Base-by-base conservation (phyloP, 2,888 invertebrate genomes). In the Chaetogeoica ovagalla region DNA sequence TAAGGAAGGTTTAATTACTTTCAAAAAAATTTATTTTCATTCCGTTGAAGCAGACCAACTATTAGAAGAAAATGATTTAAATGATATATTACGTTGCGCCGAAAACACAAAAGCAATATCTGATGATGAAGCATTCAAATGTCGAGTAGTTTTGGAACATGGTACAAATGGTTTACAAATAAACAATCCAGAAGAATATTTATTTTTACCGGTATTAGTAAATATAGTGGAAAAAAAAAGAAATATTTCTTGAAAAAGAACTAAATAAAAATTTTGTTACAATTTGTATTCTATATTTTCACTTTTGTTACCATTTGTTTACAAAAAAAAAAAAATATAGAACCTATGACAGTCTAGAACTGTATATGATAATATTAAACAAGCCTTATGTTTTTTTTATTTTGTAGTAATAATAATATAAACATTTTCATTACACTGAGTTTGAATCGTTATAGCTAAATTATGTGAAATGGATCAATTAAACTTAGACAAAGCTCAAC, bases 61-160 rank as follows among this genome's bases (percentile, higher is more conserved):
- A 39, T 57, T 79, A 11, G n/a, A 11, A 43, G 0, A 65, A n/a
- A 6, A 30, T 2, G 57, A 63, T 57, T 43, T 79, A 30, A 55
- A 39, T 30, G 23, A 62, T 4, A 43, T 79, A 55, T 43, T 79
- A 63, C 0, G 15, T 19, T 9, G 30, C 7, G 71, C 39, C 19
- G 17, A n/a, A 55, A 6, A n/a, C 17, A 23, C 71, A 63, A 71
- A 55, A 9, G 43, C 23, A 39, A 15, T 79, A 43, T 43, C 71
- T 62, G 15, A 55, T 5, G 43, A 71, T n/a, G 79, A 79, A 65
- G 23, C 43, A 30, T 43, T 57, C 15, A 57, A 65, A 71, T 79
- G 79, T 17, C 17, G 9, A 23, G 23, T 13, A 11, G 6, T 65
- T 79, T 70, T 79, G 39, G 2, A 70, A 19, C n/a, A 79, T 71